These are phyloP conservation scores for Polyodon spathula DNA, from an alignment of 2,113 vertebrate genomes.

Conservation along the genomic window DNA sequence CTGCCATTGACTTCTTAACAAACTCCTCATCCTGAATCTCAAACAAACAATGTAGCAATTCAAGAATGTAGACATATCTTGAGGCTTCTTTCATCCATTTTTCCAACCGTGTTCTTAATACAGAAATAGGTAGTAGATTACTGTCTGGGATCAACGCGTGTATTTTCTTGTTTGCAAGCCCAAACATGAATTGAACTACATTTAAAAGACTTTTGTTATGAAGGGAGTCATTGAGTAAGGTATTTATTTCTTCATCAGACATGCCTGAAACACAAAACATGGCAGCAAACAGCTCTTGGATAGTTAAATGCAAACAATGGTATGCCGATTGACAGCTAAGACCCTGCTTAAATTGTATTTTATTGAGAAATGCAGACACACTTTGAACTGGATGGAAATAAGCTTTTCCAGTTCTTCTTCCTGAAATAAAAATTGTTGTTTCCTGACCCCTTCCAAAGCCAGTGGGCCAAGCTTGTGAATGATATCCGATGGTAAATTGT, in stretches of 20 bases:
- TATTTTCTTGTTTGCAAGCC: slow-evolving; percentile 15
- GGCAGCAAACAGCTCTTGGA: slow-evolving; percentile 33
- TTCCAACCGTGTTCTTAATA: too few species aligned
- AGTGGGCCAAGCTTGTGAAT: slow-evolving; percentile 16
- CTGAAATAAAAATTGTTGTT: slow-evolving; percentile 14
- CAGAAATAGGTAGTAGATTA: fast-evolving
- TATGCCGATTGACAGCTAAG: not conserved
- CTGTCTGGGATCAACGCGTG: not conserved
- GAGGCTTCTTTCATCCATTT: too few species aligned
- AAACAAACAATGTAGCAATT: too few species aligned
- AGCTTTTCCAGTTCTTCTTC: not conserved
- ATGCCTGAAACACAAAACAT: not conserved
- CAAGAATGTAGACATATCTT: too few species aligned
- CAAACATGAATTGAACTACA: slow-evolving; percentile 14
- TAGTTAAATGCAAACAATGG: slow-evolving; percentile 18
- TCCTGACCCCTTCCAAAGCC: slow-evolving; percentile 8
- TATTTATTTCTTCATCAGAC: not conserved
- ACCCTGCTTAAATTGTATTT: slow-evolving; percentile 8
- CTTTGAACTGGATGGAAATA: not conserved
- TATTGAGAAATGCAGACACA: slow-evolving; percentile 3
- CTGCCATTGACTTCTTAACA: too few species aligned
- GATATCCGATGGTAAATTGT: not conserved
- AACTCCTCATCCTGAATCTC: too few species aligned
- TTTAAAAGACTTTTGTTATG: not conserved
- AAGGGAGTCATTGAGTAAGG: fast-evolving